Conservation (phyloP, 1,140 invertebrate genomes). For the Copidosoma floridanum region DNA sequence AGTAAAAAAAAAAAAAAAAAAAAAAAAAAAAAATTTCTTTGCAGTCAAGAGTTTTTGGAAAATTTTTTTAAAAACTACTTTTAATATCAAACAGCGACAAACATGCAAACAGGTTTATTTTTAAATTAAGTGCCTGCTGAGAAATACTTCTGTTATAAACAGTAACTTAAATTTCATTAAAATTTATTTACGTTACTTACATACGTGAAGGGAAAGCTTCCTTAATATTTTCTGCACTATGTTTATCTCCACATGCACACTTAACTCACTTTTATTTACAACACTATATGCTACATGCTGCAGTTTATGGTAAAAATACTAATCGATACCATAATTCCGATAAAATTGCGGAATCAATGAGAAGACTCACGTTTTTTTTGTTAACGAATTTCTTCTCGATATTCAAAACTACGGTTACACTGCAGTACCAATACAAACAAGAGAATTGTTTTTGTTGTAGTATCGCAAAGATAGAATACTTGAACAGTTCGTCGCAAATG, state of each 20-base stretch:
- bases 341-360: conserved; percentile 4
- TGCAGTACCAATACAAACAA: conserved; percentile 52
- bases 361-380: conserved; percentile 8
- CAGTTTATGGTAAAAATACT: conserved; percentile 22
- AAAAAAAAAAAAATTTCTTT: too few relatives aligned
- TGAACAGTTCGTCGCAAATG: conserved; percentile 49
- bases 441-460: conserved; percentile 50
- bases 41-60: too few relatives aligned
- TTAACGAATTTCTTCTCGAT: too few relatives aligned
- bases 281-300: too few relatives aligned
- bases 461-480: conserved; percentile 52
- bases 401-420: too few relatives aligned
- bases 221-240: not conserved
- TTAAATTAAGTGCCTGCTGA: conserved; percentile 4
- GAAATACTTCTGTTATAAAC: conserved; percentile 3
- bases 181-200: conserved; percentile 11
- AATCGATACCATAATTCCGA: conserved; percentile 17
- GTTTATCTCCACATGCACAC: not conserved
- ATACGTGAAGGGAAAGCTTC: not conserved
- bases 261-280: too few relatives aligned
- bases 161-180: conserved; percentile 4
- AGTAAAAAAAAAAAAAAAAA: not conserved
- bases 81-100: conserved; percentile 2
- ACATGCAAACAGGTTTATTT: not conserved
- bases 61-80: conserved; percentile 13